These are phyloP conservation scores for Heptranchias perlo DNA, from an alignment of 2,113 vertebrate species.

Conservation along the genomic window DNA sequence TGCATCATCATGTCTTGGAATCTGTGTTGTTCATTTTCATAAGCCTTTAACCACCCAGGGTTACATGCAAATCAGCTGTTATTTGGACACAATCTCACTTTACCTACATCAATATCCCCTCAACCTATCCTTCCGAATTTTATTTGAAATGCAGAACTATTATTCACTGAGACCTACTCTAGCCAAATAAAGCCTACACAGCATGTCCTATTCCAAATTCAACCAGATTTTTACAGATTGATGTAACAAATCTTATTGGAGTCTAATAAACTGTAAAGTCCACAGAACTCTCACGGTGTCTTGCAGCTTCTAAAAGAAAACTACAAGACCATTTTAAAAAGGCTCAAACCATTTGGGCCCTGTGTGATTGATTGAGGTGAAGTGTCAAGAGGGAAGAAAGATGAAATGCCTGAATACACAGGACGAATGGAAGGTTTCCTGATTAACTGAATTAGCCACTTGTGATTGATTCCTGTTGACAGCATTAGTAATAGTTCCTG, in stretches of 20 bases:
- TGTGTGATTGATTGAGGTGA: neutral
- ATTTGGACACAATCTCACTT: neutral
- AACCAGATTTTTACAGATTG: neutral
- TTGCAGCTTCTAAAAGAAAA: neutral
- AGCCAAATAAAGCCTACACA: neutral
- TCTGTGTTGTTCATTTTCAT: neutral
- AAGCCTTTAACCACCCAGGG: neutral
- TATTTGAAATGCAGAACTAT: neutral
- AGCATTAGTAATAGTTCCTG: neutral
- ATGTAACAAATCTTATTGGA: neutral
- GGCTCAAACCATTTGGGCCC: neutral
- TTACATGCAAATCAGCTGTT: neutral
- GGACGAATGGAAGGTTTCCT: neutral
- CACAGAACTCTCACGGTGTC: neutral
- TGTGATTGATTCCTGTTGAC: neutral
- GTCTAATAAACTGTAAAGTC: neutral
- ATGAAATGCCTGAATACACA: neutral
- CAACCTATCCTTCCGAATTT: neutral
- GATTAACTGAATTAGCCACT: neutral
- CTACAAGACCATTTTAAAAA: neutral
- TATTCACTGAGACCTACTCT: neutral
- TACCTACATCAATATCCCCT: neutral
- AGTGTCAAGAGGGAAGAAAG: neutral
- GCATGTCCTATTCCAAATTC: neutral
- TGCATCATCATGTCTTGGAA: neutral